Percentiles rank a stretch among this genome's conserved stretches.
phyloP scores from a whole-genome alignment of 1,140 invertebrate genomes.

The Sycophaga agraensis region DNA sequence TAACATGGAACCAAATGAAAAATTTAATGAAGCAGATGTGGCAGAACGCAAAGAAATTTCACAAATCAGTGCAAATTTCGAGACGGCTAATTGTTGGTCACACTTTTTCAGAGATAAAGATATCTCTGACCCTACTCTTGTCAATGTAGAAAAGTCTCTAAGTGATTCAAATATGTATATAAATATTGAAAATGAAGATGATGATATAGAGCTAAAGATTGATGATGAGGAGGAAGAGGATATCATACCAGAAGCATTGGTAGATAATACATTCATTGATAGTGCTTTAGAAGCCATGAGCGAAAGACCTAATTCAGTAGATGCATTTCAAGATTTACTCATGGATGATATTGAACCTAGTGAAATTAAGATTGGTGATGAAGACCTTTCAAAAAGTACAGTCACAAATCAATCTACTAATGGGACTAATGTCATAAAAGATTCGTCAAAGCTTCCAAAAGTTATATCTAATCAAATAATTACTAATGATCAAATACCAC shows the following conservation, averaged over 20 bases:
- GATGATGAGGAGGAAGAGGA: conserved; percentile 34
- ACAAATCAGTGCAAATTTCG: conserved; percentile 2
- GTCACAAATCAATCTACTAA: not conserved
- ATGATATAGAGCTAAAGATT: conserved; percentile 19
- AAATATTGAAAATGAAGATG: conserved; percentile 11
- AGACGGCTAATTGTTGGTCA: conserved; percentile 7
- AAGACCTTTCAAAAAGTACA: not conserved
- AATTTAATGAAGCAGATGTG: not conserved
- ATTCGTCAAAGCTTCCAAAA: conserved; percentile 35
- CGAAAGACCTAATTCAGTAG: conserved; percentile 25
- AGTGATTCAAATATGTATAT: not conserved
- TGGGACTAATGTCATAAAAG: not conserved
- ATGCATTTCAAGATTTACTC: conserved; percentile 34
- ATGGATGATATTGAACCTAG: conserved; percentile 34
- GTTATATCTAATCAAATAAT: conserved; percentile 48
- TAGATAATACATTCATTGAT: conserved; percentile 20
- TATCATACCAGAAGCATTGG: conserved; percentile 41
- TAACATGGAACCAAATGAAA: not conserved
- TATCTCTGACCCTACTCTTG: not conserved
- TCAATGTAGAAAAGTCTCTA: not conserved
- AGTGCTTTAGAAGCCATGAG: not conserved
- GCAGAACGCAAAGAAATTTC: not conserved
- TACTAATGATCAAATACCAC: conserved; percentile 42
- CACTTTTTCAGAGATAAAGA: conserved; percentile 10
- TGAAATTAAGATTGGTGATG: conserved; percentile 16